Base-by-base conservation (phyloP, 2,888 invertebrate genomes). In the Eristalinus aeneus region DNA sequence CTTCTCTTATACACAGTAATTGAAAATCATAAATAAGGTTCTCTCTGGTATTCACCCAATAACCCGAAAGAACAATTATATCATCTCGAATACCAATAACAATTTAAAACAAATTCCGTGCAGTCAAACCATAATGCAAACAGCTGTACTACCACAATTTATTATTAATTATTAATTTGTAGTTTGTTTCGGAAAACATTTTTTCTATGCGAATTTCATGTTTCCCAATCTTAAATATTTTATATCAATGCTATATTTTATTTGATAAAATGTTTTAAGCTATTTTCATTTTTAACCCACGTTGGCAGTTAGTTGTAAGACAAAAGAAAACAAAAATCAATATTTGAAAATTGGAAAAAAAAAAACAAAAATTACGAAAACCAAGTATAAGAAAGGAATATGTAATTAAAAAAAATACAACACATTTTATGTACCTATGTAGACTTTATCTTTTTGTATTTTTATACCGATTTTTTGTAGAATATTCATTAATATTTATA, bases 371-470 rank as follows among this genome's bases (percentile, higher is more conserved):
- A n/a, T n/a, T n/a, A n/a, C n/a, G n/a, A n/a, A n/a, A 32, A 65
- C 36, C 16, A 53, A 77, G 53, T 63, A n/a, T 61, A 69, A 58
- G 23, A 60, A 65, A 36, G 20, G 39, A 23, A 65, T 68, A 68
- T 63, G 32, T 53, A 34, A 69, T 64, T 64, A 81, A 77, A 73
- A 80, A 72, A 85, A 82, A 74, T 77, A 82, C 82, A 82, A 86
- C 76, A 86, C 82, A 82, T 82, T 82, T 85, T 86, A 82, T 82
- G 81, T 86, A 86, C 86, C 86, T 86, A 82, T 82, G 82, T 86
- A 86, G 86, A 82, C 77, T 86, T 86, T 81, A 86, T 86, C 81
- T 86, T 86, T 86, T 86, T 86, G 86, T 86, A 86, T 86, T 86
- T 86, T 86, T 86, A 86, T 86, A 86, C 86, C 86, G 77, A 86